Evolutionary conservation across 2,888 invertebrate genomes (phyloP), one percentile per base, ranked within the genome.

Genomic region (Brachyopa scutellaris): DNA sequence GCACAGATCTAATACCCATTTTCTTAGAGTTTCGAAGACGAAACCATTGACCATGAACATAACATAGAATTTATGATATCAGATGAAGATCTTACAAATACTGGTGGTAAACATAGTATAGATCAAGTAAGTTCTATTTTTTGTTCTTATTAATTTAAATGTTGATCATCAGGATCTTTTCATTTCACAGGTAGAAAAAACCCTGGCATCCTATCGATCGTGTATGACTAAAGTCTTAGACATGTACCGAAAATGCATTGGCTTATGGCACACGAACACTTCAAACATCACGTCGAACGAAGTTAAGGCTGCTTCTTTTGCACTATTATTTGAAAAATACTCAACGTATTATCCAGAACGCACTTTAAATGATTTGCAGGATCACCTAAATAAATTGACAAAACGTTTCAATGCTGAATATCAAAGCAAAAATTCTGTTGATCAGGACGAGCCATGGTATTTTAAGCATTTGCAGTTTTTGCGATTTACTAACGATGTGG

Each of bases 171-270:
- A n/a, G n/a, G n/a, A n/a, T n/a, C n/a, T n/a, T n/a, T n/a, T n/a
- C n/a, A n/a, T n/a, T n/a, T n/a, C n/a, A n/a, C n/a, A n/a, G n/a
- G n/a, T n/a, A n/a, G n/a, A n/a, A n/a, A n/a, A n/a, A n/a, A n/a
- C n/a, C n/a, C n/a, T n/a, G n/a, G n/a, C n/a, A n/a, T n/a, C n/a
- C n/a, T n/a, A 57, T n/a, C 47, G 36, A 1, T 47, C 45, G 23
- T 40, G 38, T 17, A 45, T 55, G 6, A 15, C 31, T 23, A 23
- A 67, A 42, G 7, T 67, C 3, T 8, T 67, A 2, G 45, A 36
- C 29, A 45, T 33, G 33, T 67, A 55, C 33, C 53, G 55, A 2
- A 53, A 67, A 36, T 67, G 42, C 29, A n/a, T 67, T 15, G 45
- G 53, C 0, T 9, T 67, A 5, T 67, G 67, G 67, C 55, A 67